A percentile compares a stretch with the other conserved stretches of the same genome.
Evolutionary conservation across 2,113 vertebrate species (phyloP).

Genomic region (Camelus dromedarius): DNA sequence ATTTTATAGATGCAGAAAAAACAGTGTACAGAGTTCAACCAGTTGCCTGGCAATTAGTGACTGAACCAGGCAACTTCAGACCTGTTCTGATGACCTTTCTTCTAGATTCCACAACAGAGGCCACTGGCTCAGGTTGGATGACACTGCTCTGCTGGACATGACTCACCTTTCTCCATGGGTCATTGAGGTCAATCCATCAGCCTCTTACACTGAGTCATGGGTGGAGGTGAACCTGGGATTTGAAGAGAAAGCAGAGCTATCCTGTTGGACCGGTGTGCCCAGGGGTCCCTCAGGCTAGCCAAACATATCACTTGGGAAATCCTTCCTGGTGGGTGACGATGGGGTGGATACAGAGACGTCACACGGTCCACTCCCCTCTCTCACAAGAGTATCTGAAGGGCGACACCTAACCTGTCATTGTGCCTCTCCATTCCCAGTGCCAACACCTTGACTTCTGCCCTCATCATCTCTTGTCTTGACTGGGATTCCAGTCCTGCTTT

Average conservation of each 20-base stretch:
- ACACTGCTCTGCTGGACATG: neutral
- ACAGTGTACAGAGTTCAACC: neutral
- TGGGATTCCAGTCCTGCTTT: neutral
- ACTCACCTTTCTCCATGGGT: slow-evolving; percentile 11
- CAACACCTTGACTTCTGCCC: neutral
- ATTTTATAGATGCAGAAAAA: neutral
- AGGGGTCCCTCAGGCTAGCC: neutral
- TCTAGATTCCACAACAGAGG: neutral
- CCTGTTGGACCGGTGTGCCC: neutral
- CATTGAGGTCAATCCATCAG: neutral
- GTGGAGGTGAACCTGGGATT: neutral
- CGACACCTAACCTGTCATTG: neutral
- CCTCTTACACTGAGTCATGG: slow-evolving; percentile 51
- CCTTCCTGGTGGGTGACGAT: neutral
- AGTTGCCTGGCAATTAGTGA: neutral
- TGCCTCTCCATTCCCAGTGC: neutral
- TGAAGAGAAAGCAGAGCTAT: neutral
- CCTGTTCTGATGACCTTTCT: slow-evolving; percentile 53
- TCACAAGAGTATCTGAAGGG: neutral
- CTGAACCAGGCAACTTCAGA: neutral
- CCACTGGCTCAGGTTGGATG: neutral
- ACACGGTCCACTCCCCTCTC: neutral
- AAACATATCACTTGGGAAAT: neutral
- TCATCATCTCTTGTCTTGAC: neutral
- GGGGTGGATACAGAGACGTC: neutral